Conservation (phyloP, 2,113 vertebrate species). For the Brienomyrus longianalis region DNA sequence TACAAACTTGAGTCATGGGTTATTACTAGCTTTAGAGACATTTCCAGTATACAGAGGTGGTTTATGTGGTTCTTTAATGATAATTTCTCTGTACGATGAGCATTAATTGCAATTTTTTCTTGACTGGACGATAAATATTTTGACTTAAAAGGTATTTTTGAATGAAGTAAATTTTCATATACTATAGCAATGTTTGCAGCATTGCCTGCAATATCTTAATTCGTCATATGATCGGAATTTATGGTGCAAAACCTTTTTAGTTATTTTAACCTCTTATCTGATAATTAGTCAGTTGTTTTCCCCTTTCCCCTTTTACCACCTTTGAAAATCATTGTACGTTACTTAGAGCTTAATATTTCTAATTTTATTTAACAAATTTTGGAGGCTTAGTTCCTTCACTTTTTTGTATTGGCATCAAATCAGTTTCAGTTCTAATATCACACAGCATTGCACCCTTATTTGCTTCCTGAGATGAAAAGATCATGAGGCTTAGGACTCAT, state of each 20-base stretch:
- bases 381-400: not conserved
- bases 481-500: not conserved
- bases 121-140: not conserved
- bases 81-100: not conserved
- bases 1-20: not conserved
- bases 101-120: not conserved
- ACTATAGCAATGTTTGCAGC: not conserved
- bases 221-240: not conserved
- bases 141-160: not conserved
- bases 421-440: not conserved
- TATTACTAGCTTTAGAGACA: not conserved
- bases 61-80: not conserved
- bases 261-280: not conserved
- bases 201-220: not conserved
- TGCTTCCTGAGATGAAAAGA: constrained; percentile 2
- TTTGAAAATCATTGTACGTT: not conserved
- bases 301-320: not conserved
- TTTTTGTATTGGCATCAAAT: not conserved
- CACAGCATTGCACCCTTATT: not conserved
- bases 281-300: not conserved
- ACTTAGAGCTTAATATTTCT: not conserved
- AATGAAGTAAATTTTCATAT: not conserved
- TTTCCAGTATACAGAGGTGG: not conserved
- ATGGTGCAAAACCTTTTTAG: not conserved
- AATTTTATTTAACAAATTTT: not conserved